Evolutionary conservation across 2,797 vertebrate genomes (phyloP).

Genomic region (Potorous gilbertii): DNA sequence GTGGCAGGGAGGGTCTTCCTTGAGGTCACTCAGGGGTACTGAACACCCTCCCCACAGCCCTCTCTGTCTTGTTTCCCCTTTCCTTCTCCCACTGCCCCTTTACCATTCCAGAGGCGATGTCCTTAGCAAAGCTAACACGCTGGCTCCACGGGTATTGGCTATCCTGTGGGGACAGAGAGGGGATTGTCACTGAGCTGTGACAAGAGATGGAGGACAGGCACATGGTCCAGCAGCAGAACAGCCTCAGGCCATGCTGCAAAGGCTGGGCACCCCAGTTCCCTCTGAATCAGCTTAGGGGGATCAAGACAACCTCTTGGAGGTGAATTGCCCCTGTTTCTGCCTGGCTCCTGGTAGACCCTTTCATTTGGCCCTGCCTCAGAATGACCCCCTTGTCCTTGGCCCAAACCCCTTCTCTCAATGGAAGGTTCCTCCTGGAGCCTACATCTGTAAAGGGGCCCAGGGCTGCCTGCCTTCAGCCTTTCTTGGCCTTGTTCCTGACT

Average conservation of each 20-base stretch:
- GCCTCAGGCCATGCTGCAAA: background rate
- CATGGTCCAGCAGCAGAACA: background rate
- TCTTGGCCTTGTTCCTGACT: background rate
- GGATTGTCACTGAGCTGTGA: background rate
- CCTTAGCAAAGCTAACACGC: conserved; percentile 96
- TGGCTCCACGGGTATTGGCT: conserved; percentile 95
- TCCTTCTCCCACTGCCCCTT: conserved; percentile 68
- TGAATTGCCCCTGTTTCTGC: background rate
- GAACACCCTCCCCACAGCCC: background rate
- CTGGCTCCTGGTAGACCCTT: background rate
- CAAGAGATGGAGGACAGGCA: background rate
- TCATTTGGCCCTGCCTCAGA: background rate
- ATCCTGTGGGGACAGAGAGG: conserved; percentile 85
- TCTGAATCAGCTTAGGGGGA: background rate
- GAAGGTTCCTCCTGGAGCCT: background rate
- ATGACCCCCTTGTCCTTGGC: background rate
- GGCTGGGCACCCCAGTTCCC: background rate
- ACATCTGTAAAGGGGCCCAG: background rate
- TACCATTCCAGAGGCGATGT: conserved; percentile 97
- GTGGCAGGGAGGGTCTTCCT: fast-evolving
- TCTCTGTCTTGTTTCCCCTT: conserved; percentile 19
- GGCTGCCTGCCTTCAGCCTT: background rate
- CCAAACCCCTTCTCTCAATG: background rate
- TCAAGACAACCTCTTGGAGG: fast-evolving
- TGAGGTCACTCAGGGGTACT: fast-evolving